phyloP scores from a whole-genome alignment of 2,113 vertebrate species.

The Seriola aureovittata region DNA sequence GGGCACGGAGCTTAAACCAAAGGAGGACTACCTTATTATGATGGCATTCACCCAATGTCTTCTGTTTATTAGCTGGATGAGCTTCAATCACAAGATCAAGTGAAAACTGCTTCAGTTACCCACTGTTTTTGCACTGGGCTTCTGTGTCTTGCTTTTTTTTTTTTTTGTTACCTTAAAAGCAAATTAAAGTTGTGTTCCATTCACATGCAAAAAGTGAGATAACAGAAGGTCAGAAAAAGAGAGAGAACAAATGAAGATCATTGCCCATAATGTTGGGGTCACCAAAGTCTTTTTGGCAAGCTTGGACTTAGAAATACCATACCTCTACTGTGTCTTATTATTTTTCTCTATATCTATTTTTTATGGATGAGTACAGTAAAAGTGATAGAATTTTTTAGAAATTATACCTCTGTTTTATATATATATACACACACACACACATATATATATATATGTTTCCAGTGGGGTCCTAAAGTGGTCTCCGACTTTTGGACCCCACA shows the following conservation, averaged over 20 bases:
- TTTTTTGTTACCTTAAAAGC: conserved; percentile 14
- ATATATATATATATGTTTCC: too few species aligned
- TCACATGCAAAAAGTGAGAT: conserved; percentile 54
- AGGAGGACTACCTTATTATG: conserved; percentile 2
- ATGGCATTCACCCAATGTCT: conserved; percentile 14
- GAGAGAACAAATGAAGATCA: conserved; percentile 43
- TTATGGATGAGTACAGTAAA: conserved; percentile 70
- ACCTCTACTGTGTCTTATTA: conserved; percentile 47
- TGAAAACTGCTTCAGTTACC: conserved; percentile 26
- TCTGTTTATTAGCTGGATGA: conserved; percentile 5
- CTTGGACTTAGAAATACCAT: conserved; percentile 55
- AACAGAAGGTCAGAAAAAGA: conserved; percentile 51
- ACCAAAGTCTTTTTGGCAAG: conserved; percentile 59
- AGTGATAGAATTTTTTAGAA: conserved; percentile 69
- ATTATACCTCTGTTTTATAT: conserved; percentile 67
- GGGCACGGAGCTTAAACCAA: conserved; percentile 16
- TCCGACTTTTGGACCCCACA: too few species aligned
- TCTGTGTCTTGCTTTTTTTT: neutral
- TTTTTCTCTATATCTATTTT: conserved; percentile 61
- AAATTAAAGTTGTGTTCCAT: conserved; percentile 57
- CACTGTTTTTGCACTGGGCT: conserved; percentile 42
- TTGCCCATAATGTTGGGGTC: conserved; percentile 38
- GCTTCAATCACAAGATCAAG: conserved; percentile 10
- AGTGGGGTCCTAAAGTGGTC: too few species aligned
- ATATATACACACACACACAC: conserved; percentile 15